Conservation (phyloP, 2,113 vertebrate species). For the Pipa parva region DNA sequence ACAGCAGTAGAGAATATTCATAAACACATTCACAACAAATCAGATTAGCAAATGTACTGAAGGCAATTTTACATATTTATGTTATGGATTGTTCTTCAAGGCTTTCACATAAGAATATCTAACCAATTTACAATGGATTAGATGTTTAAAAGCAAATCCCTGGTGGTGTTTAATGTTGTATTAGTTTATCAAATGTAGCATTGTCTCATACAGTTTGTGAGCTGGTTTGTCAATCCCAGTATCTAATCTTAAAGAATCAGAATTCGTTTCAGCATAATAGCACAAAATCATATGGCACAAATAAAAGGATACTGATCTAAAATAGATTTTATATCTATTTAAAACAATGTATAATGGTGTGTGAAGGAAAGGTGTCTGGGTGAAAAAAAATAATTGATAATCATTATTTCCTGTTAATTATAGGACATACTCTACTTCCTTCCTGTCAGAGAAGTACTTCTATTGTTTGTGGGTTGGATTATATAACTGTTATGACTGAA, state of each 20-base stretch:
- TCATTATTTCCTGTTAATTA: too few species aligned
- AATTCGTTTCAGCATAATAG: too few species aligned
- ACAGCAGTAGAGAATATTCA: slow-evolving; percentile 13
- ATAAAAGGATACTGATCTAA: too few species aligned
- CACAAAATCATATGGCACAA: too few species aligned
- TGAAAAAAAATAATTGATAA: too few species aligned
- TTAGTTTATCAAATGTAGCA: slow-evolving; percentile 36
- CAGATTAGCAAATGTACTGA: slow-evolving; percentile 25
- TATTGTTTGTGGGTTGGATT: too few species aligned
- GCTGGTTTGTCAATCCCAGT: slow-evolving; percentile 2
- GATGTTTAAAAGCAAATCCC: slow-evolving; percentile 14
- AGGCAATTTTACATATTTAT: slow-evolving; percentile 29
- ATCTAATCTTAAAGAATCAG: slow-evolving; percentile 19
- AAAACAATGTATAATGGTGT: too few species aligned
- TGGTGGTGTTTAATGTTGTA: slow-evolving; percentile 28
- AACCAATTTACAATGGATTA: slow-evolving; percentile 36
- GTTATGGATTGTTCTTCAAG: slow-evolving; percentile 32
- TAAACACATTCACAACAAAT: slow-evolving; percentile 36
- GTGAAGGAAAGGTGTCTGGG: too few species aligned
- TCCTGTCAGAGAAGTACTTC: too few species aligned
- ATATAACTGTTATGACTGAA: too few species aligned
- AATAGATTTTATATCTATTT: too few species aligned
- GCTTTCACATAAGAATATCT: slow-evolving; percentile 19
- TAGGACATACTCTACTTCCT: too few species aligned
- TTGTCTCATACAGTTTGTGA: slow-evolving; percentile 21